These are phyloP conservation scores for Peromyscus leucopus DNA, from an alignment of 2,113 vertebrate genomes.

Conservation along the genomic window DNA sequence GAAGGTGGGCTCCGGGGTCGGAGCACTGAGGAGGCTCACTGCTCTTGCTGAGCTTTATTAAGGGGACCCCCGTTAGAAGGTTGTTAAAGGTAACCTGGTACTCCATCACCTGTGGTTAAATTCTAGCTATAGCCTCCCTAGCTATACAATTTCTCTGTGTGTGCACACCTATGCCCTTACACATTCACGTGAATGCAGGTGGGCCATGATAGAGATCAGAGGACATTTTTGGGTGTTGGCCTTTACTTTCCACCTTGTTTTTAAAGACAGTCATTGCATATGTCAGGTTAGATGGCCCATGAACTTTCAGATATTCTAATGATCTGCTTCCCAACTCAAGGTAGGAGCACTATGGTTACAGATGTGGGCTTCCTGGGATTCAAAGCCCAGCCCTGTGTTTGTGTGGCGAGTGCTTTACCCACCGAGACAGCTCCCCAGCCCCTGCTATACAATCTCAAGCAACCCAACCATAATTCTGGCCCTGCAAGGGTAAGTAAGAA, in stretches of 20 bases:
- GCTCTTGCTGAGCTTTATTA: not conserved
- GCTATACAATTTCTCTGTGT: not conserved
- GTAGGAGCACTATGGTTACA: not conserved
- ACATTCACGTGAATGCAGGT: not conserved
- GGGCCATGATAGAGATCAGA: not conserved
- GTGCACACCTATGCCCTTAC: not conserved
- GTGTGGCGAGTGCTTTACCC: not conserved
- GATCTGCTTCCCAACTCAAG: not conserved
- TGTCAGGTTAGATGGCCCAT: not conserved
- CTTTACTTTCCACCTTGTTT: not conserved
- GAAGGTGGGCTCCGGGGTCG: not conserved
- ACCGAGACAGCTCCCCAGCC: not conserved
- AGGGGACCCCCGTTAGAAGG: not conserved
- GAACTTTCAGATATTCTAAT: not conserved
- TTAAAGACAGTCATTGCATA: not conserved
- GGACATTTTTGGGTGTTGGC: not conserved
- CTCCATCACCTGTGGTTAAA: not conserved
- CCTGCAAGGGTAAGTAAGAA: slow-evolving; percentile 2
- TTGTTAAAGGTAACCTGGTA: not conserved
- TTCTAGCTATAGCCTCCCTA: not conserved
- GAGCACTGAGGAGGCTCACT: not conserved
- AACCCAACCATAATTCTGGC: not conserved
- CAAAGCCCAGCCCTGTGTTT: not conserved
- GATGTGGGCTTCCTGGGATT: not conserved
- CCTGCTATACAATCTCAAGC: not conserved